Evolutionary conservation across 2,888 invertebrate genomes (phyloP).

Genomic region (Ischnus inquisitorius): DNA sequence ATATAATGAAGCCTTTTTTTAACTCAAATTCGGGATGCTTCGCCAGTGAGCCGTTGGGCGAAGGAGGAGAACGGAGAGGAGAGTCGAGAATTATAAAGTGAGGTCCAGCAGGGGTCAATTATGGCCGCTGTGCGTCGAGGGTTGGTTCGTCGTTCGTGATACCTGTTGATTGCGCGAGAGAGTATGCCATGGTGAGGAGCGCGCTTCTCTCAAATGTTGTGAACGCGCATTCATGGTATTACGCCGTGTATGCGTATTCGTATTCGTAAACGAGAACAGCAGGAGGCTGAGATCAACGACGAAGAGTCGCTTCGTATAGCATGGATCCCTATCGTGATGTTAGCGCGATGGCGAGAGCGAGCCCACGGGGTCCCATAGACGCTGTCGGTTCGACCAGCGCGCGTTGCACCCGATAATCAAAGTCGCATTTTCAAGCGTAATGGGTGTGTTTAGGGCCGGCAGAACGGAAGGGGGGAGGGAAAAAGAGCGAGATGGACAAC

Average conservation of each 20-base stretch:
- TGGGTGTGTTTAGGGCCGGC: slow-evolving; percentile 81
- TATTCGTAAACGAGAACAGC: slow-evolving; percentile 30
- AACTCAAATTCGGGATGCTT: slow-evolving; percentile 55
- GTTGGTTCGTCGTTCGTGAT: slow-evolving; percentile 64
- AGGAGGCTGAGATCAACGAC: slow-evolving; percentile 32
- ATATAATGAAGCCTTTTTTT: slow-evolving; percentile 64
- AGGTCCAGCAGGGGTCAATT: slow-evolving; percentile 67
- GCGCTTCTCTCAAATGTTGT: slow-evolving; percentile 29
- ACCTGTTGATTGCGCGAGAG: slow-evolving; percentile 70
- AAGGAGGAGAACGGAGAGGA: slow-evolving; percentile 23
- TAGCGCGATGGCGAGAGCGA: slow-evolving; percentile 48
- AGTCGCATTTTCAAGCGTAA: slow-evolving; percentile 84
- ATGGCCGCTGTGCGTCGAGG: slow-evolving; percentile 65
- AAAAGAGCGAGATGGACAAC: slow-evolving; percentile 45
- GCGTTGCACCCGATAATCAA: slow-evolving; percentile 83
- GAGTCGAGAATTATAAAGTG: slow-evolving; percentile 66
- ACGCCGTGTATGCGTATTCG: slow-evolving; percentile 8
- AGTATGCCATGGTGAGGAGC: slow-evolving; percentile 30
- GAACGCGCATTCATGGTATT: slow-evolving; percentile 39
- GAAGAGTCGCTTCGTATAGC: slow-evolving; percentile 10
- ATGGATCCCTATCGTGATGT: slow-evolving; percentile 10
- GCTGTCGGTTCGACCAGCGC: slow-evolving; percentile 60
- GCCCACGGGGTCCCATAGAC: slow-evolving; percentile 49
- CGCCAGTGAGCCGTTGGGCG: slow-evolving; percentile 1
- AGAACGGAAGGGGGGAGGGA: slow-evolving; percentile 67